Base-by-base conservation (phyloP, 2,113 vertebrate species). In the Calyptommatus sinebrachiatus region DNA sequence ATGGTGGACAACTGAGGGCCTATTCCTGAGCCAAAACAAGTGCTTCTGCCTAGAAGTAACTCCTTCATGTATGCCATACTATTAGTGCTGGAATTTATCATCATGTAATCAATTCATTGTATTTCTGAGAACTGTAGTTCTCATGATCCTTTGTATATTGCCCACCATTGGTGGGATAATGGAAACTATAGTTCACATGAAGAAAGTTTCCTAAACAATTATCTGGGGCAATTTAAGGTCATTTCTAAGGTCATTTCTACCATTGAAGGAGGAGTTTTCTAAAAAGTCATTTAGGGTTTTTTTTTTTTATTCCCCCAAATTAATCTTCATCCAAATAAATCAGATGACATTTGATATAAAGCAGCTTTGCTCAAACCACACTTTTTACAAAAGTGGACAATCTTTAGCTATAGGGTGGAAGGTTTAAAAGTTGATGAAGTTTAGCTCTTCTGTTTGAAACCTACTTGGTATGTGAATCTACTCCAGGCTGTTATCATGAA, bases 401-500 rank as follows among this genome's bases (percentile, higher is more conserved):
- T 50, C 22, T 67, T n/a, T 80, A 35, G 62, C 50, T 83, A 28
- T 81, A 28, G 62, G 75, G 61, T 77, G 46, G 8, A 18, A 53
- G 70, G 24, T 78, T 72, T 8, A 57, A 63, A 81, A 83, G 71
- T 72, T 83, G 79, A 79, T 46, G 20, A 16, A 28, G 28, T 5
- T 85, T 83, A 77, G 75, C 76, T 78, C 0, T 2, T n/a, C 1
- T 63, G 26, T n/a, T n/a, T 80, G 71, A 88, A 76, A 50, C 45
- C 28, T 86, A 69, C 72, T 78, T 45, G 20, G 74, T 80, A 61
- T 75, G 72, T 1, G 73, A 78, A 77, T 46, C 53, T 67, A 76
- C n/a, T 50, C 14, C 50, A 63, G 48, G 45, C 78, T 76, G 85
- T 90, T 85, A 83, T 73, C 61, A 84, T 87, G 76, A 84, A 76